Conservation (phyloP, 2,797 vertebrate genomes). For the Sebastolobus alascanus region DNA sequence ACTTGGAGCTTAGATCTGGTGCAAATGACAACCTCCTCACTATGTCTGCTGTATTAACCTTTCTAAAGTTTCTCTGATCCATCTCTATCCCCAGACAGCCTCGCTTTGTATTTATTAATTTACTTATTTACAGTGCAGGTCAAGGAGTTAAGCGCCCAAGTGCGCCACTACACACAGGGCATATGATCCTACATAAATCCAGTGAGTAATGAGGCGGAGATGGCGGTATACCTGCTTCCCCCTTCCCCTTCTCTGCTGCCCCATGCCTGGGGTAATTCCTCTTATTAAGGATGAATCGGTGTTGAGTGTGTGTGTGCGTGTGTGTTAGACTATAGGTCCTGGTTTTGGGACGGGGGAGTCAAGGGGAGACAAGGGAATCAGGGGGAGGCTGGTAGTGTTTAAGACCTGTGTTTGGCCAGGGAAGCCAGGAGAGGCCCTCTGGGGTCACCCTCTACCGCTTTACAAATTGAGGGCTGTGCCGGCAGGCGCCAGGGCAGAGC, state of each 20-base stretch:
- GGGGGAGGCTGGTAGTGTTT: slow-evolving; percentile 87
- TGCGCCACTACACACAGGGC: slow-evolving; percentile 68
- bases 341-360: slow-evolving; percentile 67
- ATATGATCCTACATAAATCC: slow-evolving; percentile 85
- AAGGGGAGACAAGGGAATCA: slow-evolving; percentile 65
- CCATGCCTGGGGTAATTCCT: slow-evolving; percentile 80
- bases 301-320: slow-evolving; percentile 51
- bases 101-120: slow-evolving; percentile 78
- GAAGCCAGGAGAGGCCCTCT: slow-evolving; percentile 83
- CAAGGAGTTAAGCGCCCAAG: slow-evolving; percentile 81
- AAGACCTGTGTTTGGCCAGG: slow-evolving; percentile 86
- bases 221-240: slow-evolving; percentile 73
- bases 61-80: slow-evolving; percentile 41
- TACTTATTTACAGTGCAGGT: slow-evolving; percentile 83
- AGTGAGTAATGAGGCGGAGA: slow-evolving; percentile 82
- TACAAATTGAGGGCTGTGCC: slow-evolving; percentile 89
- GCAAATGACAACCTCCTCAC: slow-evolving; percentile 1
- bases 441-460: slow-evolving; percentile 84
- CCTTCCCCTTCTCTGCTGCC: slow-evolving; percentile 51
- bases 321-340: slow-evolving; percentile 60
- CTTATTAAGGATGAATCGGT: slow-evolving; percentile 80
- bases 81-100: slow-evolving; percentile 33
- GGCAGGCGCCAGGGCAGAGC: slow-evolving; percentile 90
- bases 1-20: neutral
- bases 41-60: slow-evolving; percentile 17